Conservation (phyloP, 2,797 vertebrate genomes). For the Pogonophryne albipinna region DNA sequence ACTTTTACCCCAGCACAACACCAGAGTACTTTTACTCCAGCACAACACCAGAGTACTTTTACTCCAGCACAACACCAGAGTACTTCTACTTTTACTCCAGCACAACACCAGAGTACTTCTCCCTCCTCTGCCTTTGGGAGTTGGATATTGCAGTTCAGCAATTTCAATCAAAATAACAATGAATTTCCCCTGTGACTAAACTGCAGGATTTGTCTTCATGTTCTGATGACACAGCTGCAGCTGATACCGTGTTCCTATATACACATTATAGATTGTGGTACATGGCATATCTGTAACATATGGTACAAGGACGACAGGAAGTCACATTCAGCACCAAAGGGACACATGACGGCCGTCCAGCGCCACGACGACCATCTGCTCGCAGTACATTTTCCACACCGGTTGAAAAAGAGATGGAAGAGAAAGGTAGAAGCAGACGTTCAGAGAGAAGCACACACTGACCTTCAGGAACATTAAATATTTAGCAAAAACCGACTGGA, state of each 20-base stretch:
- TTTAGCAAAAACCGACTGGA: conserved; percentile 17
- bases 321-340: conserved; percentile 36
- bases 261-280: conserved; percentile 14
- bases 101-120: too few relatives aligned
- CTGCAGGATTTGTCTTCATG: not conserved
- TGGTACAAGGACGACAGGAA: conserved; percentile 64
- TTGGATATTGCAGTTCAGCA: too few relatives aligned
- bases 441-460: not conserved
- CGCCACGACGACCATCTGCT: conserved; percentile 65
- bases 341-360: conserved; percentile 60
- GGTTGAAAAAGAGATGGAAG: not conserved
- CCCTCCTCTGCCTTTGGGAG: too few relatives aligned
- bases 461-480: conserved; percentile 50
- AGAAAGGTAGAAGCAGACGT: conserved; percentile 10
- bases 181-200: too few relatives aligned
- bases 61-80: rapidly evolving
- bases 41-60: too few relatives aligned
- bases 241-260: not conserved
- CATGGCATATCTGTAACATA: conserved; percentile 52
- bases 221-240: not conserved
- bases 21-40: too few relatives aligned
- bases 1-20: too few relatives aligned
- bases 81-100: too few relatives aligned
- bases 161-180: too few relatives aligned
- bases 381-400: conserved; percentile 27